Percentiles rank a stretch among this genome's conserved stretches.
Evolutionary conservation across 2,797 vertebrate genomes (phyloP).

Genomic region (Champsocephalus esox): DNA sequence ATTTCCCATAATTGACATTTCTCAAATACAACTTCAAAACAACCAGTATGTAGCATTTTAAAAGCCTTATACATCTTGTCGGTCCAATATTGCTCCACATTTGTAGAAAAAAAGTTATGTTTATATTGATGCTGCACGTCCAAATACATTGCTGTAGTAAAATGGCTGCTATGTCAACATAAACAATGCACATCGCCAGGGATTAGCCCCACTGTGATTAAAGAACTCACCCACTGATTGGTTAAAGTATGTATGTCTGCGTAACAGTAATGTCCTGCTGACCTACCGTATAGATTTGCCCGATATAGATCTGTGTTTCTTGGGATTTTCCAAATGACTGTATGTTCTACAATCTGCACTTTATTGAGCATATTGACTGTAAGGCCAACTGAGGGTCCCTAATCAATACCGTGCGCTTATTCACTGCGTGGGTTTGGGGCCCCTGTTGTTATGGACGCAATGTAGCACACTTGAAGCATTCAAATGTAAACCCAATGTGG

Average conservation of each 20-base stretch:
- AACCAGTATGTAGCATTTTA: background rate
- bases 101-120: background rate
- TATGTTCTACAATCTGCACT: slow-evolving; percentile 68
- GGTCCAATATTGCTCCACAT: background rate
- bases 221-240: slow-evolving; percentile 12
- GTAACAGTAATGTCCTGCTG: slow-evolving; percentile 30
- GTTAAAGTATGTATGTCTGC: slow-evolving; percentile 20
- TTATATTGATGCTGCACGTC: background rate
- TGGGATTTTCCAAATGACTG: slow-evolving; percentile 60
- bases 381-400: slow-evolving; percentile 66
- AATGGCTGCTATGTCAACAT: background rate
- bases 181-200: background rate
- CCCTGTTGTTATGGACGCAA: slow-evolving; percentile 34
- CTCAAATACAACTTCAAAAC: background rate
- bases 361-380: slow-evolving; percentile 80
- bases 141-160: background rate
- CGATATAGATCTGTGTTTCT: slow-evolving; percentile 64
- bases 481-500: slow-evolving; percentile 8
- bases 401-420: slow-evolving; percentile 75
- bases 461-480: background rate
- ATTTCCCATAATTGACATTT: background rate
- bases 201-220: slow-evolving; percentile 11
- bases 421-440: slow-evolving; percentile 45
- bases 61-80: background rate
- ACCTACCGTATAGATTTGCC: slow-evolving; percentile 53